Evolutionary conservation across 2,797 vertebrate species (phyloP).

Genomic region (Sebastes kiyomatsui): DNA sequence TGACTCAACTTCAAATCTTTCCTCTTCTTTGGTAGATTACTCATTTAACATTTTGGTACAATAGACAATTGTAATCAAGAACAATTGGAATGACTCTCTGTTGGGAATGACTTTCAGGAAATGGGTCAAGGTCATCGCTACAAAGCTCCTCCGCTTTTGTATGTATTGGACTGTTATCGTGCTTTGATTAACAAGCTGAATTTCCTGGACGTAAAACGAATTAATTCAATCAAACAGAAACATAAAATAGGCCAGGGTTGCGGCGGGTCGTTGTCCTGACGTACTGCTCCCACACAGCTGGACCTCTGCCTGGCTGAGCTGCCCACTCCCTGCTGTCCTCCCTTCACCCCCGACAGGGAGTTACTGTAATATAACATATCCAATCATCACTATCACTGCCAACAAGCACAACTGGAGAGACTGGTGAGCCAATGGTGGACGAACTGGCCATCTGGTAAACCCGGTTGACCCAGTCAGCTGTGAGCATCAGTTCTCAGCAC

Average conservation of each 20-base stretch:
- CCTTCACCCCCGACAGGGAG: background rate
- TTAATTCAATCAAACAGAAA: background rate
- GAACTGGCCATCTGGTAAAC: conserved; percentile 31
- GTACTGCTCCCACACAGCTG: conserved; percentile 9
- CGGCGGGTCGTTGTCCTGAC: background rate
- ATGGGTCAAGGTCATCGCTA: background rate
- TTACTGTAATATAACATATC: conserved; percentile 17
- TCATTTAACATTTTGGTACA: background rate
- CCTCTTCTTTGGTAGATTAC: background rate
- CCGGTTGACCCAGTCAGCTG: conserved; percentile 17
- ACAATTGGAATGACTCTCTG: background rate
- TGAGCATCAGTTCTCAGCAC: conserved; percentile 1
- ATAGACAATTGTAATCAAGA: background rate
- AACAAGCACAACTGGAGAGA: conserved; percentile 53
- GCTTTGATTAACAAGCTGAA: background rate
- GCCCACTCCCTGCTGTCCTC: conserved; percentile 8
- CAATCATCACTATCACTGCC: background rate
- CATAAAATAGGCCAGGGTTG: background rate
- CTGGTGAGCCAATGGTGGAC: conserved; percentile 33
- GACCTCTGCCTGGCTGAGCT: conserved; percentile 1
- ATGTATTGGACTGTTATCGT: background rate
- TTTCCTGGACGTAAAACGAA: background rate
- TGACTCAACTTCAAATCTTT: background rate
- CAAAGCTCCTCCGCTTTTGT: background rate
- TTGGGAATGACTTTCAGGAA: background rate